Evolutionary conservation across 1,140 invertebrate genomes (phyloP).

Genomic region (Augochlora pura): DNA sequence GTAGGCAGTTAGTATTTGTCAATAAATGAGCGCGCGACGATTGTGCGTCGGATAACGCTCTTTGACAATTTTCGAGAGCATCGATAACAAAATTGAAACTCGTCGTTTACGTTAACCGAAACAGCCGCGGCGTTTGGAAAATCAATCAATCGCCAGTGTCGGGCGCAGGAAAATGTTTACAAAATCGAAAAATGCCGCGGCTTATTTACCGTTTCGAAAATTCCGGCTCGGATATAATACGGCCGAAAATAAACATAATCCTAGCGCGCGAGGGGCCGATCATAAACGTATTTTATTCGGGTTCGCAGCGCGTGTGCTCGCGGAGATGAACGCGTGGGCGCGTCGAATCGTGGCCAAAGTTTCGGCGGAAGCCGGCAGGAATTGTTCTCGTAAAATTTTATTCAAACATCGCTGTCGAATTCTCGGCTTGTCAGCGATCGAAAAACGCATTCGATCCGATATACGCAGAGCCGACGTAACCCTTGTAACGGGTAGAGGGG

Average conservation of each 20-base stretch:
- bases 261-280: neutral
- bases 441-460: too few species aligned
- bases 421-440: neutral
- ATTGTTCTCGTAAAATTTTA: constrained; percentile 2
- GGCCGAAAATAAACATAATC: neutral
- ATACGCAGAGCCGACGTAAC: too few species aligned
- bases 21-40: too few species aligned
- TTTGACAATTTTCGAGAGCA: too few species aligned
- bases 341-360: neutral
- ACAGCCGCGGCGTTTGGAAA: too few species aligned
- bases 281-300: neutral
- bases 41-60: too few species aligned
- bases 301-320: neutral
- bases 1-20: too few species aligned
- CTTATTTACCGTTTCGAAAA: neutral
- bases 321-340: neutral
- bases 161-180: neutral
- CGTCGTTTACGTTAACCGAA: too few species aligned
- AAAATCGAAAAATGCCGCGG: neutral
- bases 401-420: neutral
- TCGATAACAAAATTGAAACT: too few species aligned
- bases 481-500: too few species aligned
- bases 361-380: neutral
- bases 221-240: neutral
- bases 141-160: too few species aligned